Conservation (phyloP, 2,888 invertebrate species). For the Junonia oenone region DNA sequence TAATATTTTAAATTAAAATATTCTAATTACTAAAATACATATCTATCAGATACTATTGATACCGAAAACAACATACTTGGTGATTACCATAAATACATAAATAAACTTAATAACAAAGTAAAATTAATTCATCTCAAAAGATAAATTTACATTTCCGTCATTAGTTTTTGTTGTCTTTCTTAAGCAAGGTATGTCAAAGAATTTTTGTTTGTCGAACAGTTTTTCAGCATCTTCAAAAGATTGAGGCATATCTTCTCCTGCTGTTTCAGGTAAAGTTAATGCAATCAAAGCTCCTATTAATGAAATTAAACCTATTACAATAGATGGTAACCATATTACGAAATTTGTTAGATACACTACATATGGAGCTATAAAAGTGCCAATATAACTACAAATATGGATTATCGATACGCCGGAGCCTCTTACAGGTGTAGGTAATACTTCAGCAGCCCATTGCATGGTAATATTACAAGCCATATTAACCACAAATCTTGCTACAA, state of each 20-base stretch:
- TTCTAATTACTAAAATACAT: neutral
- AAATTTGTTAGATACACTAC: conserved; percentile 53
- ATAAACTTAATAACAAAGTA: too few relatives aligned
- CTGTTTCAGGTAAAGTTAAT: conserved; percentile 56
- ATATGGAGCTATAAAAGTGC: conserved; percentile 54
- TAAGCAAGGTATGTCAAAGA: conserved; percentile 50
- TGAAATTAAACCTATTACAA: conserved; percentile 43
- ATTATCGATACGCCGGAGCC: conserved; percentile 51
- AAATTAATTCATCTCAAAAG: conserved; percentile 31
- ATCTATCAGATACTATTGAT: too few relatives aligned
- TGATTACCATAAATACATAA: too few relatives aligned
- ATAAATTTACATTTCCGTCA: conserved; percentile 27
- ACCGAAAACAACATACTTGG: too few relatives aligned
- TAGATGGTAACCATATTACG: conserved; percentile 49
- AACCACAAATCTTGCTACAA: conserved; percentile 51
- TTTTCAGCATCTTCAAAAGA: conserved; percentile 59
- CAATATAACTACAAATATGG: conserved; percentile 46
- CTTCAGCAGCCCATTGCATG: conserved; percentile 57
- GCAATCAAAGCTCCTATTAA: conserved; percentile 39
- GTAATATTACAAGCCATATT: conserved; percentile 50
- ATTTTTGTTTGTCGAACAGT: conserved; percentile 41
- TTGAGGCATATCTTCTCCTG: conserved; percentile 55
- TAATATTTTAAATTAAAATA: too few relatives aligned
- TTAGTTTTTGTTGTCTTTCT: conserved; percentile 24
- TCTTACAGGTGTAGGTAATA: conserved; percentile 55